These are phyloP conservation scores for Ostrea denselamellosa DNA, from an alignment of 1,140 invertebrate species.

Conservation along the genomic window DNA sequence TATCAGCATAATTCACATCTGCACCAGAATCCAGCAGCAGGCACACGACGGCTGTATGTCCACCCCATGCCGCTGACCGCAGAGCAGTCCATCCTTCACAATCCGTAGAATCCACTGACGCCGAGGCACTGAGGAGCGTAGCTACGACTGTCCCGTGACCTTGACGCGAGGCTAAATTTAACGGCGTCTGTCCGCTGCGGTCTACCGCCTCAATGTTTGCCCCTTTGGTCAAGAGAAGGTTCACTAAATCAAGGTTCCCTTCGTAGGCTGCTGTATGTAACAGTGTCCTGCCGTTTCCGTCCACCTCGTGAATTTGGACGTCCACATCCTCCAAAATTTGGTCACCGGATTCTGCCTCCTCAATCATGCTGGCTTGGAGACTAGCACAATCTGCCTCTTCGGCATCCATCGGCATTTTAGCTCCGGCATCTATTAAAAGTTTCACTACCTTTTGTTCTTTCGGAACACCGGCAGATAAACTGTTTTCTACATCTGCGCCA, in stretches of 20 bases:
- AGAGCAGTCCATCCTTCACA: conserved; percentile 81
- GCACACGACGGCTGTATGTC: conserved; percentile 86
- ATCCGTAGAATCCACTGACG: conserved; percentile 77
- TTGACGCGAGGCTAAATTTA: conserved; percentile 86
- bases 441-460: conserved; percentile 76
- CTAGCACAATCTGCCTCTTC: conserved; percentile 62
- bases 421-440: conserved; percentile 75
- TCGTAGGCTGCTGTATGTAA: conserved; percentile 87
- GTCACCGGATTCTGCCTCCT: conserved; percentile 54
- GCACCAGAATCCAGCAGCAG: conserved; percentile 89
- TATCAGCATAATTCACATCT: conserved; percentile 89
- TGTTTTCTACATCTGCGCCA: conserved; percentile 73
- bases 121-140: conserved; percentile 72
- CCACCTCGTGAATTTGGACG: conserved; percentile 66
- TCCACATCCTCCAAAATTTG: conserved; percentile 63
- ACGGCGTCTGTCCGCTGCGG: conserved; percentile 87
- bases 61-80: conserved; percentile 90
- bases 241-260: conserved; percentile 88
- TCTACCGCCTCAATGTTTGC: conserved; percentile 93
- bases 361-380: conserved; percentile 56
- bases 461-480: conserved; percentile 71
- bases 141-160: conserved; percentile 80
- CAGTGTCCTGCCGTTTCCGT: conserved; percentile 83
- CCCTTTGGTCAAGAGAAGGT: conserved; percentile 86
- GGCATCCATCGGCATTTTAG: conserved; percentile 64